Evolutionary conservation across 2,888 invertebrate species (phyloP).

Genomic region (Dione vanillae): DNA sequence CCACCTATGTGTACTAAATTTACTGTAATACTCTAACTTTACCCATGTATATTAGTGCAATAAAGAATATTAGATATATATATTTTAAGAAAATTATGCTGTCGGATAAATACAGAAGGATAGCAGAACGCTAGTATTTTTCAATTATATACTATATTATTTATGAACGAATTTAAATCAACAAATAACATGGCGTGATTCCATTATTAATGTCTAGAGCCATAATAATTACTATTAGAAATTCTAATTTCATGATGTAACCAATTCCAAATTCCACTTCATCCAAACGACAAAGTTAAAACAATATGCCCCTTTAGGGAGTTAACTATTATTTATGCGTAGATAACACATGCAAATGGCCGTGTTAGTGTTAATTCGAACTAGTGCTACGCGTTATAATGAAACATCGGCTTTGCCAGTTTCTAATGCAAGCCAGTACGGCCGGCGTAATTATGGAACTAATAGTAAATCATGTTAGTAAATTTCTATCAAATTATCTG

Average conservation of each 20-base stretch:
- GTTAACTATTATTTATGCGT: constrained; percentile 23
- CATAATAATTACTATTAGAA: neutral
- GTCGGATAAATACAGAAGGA: no score
- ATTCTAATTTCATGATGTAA: neutral
- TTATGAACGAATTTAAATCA: no score
- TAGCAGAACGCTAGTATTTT: no score
- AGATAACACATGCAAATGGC: constrained; percentile 30
- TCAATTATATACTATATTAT: no score
- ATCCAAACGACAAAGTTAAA: constrained; percentile 16
- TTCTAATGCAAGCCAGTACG: constrained; percentile 29
- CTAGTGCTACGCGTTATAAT: constrained; percentile 25
- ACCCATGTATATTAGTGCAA: no score
- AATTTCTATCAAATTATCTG: constrained; percentile 34
- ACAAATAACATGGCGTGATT: no score
- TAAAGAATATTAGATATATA: no score
- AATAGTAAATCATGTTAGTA: constrained; percentile 32
- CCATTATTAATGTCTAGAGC: no score
- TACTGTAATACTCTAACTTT: no score
- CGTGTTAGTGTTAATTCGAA: constrained; percentile 27
- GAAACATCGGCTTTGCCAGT: constrained; percentile 34
- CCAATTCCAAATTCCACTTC: neutral
- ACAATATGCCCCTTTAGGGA: constrained; percentile 17
- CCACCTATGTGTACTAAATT: no score
- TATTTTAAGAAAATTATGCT: no score
- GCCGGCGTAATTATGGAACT: constrained; percentile 25